Base-by-base conservation (phyloP, 2,888 invertebrate species). In the Idaea straminata region DNA sequence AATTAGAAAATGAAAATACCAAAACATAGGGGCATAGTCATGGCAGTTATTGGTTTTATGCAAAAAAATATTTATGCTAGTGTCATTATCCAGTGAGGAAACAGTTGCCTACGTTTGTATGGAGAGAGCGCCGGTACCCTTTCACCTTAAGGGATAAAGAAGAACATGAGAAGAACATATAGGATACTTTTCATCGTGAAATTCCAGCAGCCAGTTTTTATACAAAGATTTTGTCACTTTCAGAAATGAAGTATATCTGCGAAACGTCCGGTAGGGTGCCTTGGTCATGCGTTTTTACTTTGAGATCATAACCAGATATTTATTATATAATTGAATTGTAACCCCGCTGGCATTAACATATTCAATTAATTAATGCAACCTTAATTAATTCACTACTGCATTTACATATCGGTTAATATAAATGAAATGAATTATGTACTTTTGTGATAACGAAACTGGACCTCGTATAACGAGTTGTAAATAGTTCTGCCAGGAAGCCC, bases 321-420 rank as follows among this genome's bases (percentile, higher is more conserved):
- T 84, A 84, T 87, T 84, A 84, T 78, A 74, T 77, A 83, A 89
- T 88, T 89, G 76, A 85, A 88, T 87, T 85, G 77, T 75, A 73
- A 77, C 75, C 70, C 77, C 74, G 75, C 81, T 79, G 80, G 83
- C 83, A 75, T 78, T 78, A 78, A 80, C 79, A 80, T 82, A 80
- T 82, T 79, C 82, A 83, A 84, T 87, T 84, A 77, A 83, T 84
- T 83, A 85, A 80, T 80, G 77, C 77, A 74, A 71, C 73, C 69
- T 77, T 81, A 84, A 84, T 86, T 81, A 85, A 84, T 86, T 82
- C 79, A 75, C 72, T 70, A 74, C 75, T 75, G 74, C 73, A 75
- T 79, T 72, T 79, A 77, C 73, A 75, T 72, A 81, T 80, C 79
- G 70, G 75, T 74, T 74, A 72, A 77, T 75, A 80, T 82, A 81